Evolutionary conservation across 2,888 invertebrate species (phyloP), one percentile per base, ranked within the genome.

Genomic region (Lepidochitona cinerea): DNA sequence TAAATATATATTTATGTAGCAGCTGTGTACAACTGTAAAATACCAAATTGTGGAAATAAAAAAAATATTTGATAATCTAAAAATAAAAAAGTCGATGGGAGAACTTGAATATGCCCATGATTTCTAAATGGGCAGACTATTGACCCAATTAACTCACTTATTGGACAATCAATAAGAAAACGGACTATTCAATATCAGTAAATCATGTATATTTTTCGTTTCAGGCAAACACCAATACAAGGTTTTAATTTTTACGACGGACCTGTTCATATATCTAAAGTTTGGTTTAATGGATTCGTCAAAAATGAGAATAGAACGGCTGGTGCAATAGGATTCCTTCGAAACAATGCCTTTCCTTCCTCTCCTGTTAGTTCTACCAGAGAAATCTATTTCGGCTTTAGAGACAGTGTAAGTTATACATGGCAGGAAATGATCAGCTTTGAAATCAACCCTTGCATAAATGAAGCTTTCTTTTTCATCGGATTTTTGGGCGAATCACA

Each of bases 201-300:
- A 32, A 32, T 65, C n/a, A n/a, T n/a, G n/a, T n/a, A 32, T n/a
- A 18, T 7, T 36, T 54, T 33, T 37, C 70, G 14, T 70, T 77
- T 18, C 73, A 82, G 82, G 1, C 71, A 76, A 29, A 29, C 33
- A 18, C 79, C 78, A 2, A 70, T 80, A 2, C 75, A 74, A 52
- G 82, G 82, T 14, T 81, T 78, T 37, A 65, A 53, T 0, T 69
- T 80, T 23, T 76, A 79, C 29, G 79, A 81, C 52, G 81, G 81
- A 1, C 82, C 82, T 1, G 70, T 78, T 9, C 75, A 76, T 32
- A 71, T 72, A 9, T 59, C 75, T 29, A 75, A 78, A 23, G 68
- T 81, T 0, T 83, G 81, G 81, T 83, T 83, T 59, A 72, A 73
- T 59, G 68, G 68, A 12, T 83, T 83, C 59, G 29, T 68, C 0